These are phyloP conservation scores for Tenrec ecaudatus DNA, from an alignment of 2,113 vertebrate species.

Conservation along the genomic window DNA sequence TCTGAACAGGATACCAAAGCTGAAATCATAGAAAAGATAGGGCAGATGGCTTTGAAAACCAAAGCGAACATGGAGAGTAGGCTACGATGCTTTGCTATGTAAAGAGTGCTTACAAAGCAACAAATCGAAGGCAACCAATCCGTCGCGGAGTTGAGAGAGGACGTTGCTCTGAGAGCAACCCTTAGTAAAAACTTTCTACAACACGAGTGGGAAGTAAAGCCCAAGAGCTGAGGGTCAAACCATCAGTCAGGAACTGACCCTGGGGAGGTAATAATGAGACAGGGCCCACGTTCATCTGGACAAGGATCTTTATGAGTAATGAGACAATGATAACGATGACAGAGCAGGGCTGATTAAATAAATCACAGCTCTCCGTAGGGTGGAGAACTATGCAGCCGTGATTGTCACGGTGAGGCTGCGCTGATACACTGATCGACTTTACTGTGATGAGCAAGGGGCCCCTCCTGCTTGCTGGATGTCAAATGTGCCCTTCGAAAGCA, in stretches of 20 bases:
- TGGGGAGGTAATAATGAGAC: not conserved
- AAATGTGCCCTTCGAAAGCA: not conserved
- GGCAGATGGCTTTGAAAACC: not conserved
- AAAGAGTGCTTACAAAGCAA: not conserved
- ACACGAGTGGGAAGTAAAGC: not conserved
- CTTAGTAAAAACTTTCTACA: not conserved
- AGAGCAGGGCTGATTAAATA: not conserved
- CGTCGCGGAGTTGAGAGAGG: not conserved
- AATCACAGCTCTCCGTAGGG: not conserved
- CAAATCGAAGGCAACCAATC: not conserved
- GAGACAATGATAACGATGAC: not conserved
- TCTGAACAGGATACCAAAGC: not conserved
- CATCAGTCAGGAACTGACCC: not conserved
- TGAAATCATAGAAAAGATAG: not conserved
- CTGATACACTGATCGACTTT: not conserved
- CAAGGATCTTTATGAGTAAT: constrained; percentile 2
- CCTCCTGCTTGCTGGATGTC: not conserved
- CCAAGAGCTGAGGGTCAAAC: not conserved
- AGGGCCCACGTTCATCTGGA: not conserved
- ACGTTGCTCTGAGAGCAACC: not conserved
- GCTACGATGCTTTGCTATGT: not conserved
- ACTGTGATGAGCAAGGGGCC: not conserved
- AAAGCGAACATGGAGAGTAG: not conserved
- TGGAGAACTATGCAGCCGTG: not conserved
- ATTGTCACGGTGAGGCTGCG: not conserved